These are phyloP conservation scores for Eupithecia inturbata DNA, from an alignment of 2,888 invertebrate species.

Conservation along the genomic window DNA sequence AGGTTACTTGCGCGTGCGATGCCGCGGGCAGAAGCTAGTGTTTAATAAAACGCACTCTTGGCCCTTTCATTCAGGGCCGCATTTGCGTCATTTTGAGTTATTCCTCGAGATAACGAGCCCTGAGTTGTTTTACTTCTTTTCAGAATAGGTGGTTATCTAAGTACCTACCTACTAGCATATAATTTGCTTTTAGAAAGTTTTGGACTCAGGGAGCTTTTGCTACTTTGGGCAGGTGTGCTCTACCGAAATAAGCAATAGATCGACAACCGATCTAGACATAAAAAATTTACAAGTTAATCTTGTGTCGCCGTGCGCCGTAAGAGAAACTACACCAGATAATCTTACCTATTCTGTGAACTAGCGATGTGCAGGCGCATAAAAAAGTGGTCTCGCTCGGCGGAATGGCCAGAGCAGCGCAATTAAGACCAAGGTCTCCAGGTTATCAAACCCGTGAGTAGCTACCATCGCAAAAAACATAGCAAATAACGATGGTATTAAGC, in stretches of 20 bases:
- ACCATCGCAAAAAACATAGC: slow-evolving; percentile 79
- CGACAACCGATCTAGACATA: not conserved
- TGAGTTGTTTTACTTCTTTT: not conserved
- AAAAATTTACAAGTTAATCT: not conserved
- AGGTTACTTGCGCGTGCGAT: too few relatives aligned
- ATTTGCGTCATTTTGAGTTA: not conserved
- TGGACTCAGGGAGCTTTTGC: not conserved
- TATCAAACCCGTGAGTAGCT: slow-evolving; percentile 81
- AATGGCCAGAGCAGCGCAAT: slow-evolving; percentile 83
- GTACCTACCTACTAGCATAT: too few relatives aligned
- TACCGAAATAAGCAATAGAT: not conserved
- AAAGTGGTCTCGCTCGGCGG: slow-evolving; percentile 80
- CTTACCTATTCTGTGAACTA: slow-evolving; percentile 66
- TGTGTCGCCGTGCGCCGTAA: not conserved
- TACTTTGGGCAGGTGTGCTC: not conserved
- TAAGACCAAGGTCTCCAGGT: slow-evolving; percentile 84
- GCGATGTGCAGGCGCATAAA: slow-evolving; percentile 83
- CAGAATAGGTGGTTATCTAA: not conserved
- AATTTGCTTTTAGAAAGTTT: not conserved
- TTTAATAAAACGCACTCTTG: not conserved
- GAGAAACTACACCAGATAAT: slow-evolving; percentile 22
- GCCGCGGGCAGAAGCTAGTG: too few relatives aligned
- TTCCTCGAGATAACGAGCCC: not conserved
- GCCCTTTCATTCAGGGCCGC: not conserved
- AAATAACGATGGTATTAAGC: slow-evolving; percentile 82